These are phyloP conservation scores for Naso thynnoides DNA, from an alignment of 2,797 vertebrate species.

Conservation along the genomic window DNA sequence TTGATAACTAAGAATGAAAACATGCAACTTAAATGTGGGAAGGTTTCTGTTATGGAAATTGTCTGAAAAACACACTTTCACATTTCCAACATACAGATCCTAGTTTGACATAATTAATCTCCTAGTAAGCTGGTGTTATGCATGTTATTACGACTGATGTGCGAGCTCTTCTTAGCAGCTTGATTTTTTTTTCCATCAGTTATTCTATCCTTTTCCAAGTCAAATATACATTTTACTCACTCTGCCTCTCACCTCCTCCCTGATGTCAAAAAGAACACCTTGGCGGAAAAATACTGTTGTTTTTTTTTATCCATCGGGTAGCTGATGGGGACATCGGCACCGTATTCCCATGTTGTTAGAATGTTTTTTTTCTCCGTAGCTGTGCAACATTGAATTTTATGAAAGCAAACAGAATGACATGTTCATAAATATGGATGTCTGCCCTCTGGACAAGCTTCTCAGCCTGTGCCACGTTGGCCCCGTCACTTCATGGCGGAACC, in stretches of 20 bases:
- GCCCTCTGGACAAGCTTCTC: conserved; percentile 67
- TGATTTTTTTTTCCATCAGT: conserved; percentile 24
- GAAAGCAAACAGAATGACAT: conserved; percentile 79
- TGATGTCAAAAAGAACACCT: conserved; percentile 54
- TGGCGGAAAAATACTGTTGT: conserved; percentile 26
- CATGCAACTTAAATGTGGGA: conserved; percentile 28
- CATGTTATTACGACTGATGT: conserved; percentile 36
- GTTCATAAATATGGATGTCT: conserved; percentile 78
- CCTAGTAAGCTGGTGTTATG: conserved; percentile 33
- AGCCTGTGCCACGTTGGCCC: conserved; percentile 58
- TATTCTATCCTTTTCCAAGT: conserved; percentile 18
- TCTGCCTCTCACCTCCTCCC: conserved; percentile 37
- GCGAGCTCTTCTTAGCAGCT: conserved; percentile 19
- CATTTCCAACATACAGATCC: conserved; percentile 22
- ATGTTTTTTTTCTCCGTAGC: conserved; percentile 49
- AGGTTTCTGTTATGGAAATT: conserved; percentile 9
- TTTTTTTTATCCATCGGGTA: conserved; percentile 44
- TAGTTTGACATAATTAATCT: conserved; percentile 55
- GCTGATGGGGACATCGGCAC: conserved; percentile 43
- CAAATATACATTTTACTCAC: conserved; percentile 53
- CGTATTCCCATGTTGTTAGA: conserved; percentile 70
- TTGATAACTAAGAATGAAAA: conserved; percentile 44
- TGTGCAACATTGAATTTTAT: conserved; percentile 75
- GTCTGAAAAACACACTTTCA: too few relatives aligned
- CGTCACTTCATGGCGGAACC: conserved; percentile 58